These are phyloP conservation scores for Enteromius fasciolatus DNA, from an alignment of 2,797 vertebrate genomes.

Conservation along the genomic window DNA sequence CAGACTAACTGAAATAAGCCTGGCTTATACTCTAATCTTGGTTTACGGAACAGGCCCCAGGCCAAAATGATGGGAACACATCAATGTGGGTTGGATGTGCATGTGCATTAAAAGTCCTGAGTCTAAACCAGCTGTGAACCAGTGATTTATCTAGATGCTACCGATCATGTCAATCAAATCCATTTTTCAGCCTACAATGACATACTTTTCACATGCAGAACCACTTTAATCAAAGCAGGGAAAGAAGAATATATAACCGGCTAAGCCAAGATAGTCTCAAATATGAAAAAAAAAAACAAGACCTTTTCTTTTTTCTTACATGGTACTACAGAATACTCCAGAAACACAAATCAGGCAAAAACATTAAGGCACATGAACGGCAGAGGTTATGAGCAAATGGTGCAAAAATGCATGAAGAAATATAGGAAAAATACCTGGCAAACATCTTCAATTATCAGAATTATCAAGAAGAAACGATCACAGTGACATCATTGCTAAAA, in stretches of 20 bases:
- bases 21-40: too few relatives aligned
- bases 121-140: constrained; percentile 3
- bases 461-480: background rate
- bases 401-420: constrained; percentile 27
- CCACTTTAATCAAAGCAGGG: background rate
- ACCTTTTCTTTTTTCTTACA: background rate
- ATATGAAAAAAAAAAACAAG: background rate
- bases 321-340: background rate
- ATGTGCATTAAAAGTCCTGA: too few relatives aligned
- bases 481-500: background rate
- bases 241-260: background rate
- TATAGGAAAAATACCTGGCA: background rate
- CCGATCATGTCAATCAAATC: background rate
- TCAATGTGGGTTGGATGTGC: background rate
- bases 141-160: background rate
- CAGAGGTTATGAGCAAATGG: background rate
- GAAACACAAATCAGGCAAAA: background rate
- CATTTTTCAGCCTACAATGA: background rate
- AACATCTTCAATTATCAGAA: background rate
- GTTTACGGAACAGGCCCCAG: background rate
- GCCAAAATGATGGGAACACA: background rate
- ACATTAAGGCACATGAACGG: background rate
- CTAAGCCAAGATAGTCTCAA: background rate
- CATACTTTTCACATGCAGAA: background rate
- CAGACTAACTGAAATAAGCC: too few relatives aligned